Base-by-base conservation (phyloP, 2,888 invertebrate species). In the Tryphoninae sp. region DNA sequence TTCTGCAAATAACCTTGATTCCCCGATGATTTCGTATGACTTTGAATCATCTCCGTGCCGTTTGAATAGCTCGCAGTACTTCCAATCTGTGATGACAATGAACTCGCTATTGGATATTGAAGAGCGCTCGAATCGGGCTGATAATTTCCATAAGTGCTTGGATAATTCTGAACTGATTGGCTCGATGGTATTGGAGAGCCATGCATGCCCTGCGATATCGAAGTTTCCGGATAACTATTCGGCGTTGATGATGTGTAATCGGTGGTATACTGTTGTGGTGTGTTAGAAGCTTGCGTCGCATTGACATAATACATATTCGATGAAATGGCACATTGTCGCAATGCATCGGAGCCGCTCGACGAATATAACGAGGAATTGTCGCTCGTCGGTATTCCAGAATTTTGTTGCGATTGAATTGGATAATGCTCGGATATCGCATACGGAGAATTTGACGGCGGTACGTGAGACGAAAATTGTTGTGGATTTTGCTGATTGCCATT, bases 31-130 rank as follows among this genome's bases (percentile, higher is more conserved):
- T 90, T 91, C 0, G 90, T 80, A 49, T 91, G 91, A 72, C 91
- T 90, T 33, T 90, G 90, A 79, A 91, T 90, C n/a, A 91, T 89
- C 40, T 91, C 90, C 7, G 88, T 73, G 55, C 75, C 81, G 59
- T 83, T 86, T 9, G 82, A 23, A 40, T 86, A 85, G 33, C 67
- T 82, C 4, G 67, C 81, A 51, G 51, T 61, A 55, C 22, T 79
- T 0, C 26, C 42, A 49, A 81, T 80, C 64, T 84, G 85, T 0
- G 87, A 80, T 0, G 87, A 22, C 16, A 92, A 90, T 2, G 92
- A 91, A 11, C 79, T 84, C 42, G 89, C 91, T 7, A 90, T 88
- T 4, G 90, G 89, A 76, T 90, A 87, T 3, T 86, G 81, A 22
- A 87, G 87, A 7, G 71, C 88, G n/a, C 80, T 62, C 0, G 83